These are phyloP conservation scores for Steinernema hermaphroditum DNA, from an alignment of 2,888 invertebrate genomes.

Conservation along the genomic window DNA sequence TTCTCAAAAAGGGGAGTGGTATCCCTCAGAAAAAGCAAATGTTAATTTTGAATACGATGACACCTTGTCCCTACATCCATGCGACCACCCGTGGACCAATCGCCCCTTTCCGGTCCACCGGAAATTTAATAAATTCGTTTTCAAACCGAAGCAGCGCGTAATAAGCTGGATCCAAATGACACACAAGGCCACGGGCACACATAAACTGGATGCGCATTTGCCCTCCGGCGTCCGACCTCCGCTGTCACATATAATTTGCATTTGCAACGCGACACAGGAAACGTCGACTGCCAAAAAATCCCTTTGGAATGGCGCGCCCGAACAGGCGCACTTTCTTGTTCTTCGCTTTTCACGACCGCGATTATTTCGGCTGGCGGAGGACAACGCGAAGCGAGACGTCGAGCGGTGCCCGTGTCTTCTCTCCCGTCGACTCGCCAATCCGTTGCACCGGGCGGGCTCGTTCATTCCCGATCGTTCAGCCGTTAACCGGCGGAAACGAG, in stretches of 20 bases:
- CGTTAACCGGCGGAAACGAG: background rate
- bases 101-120: background rate
- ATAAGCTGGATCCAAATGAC: background rate
- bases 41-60: no score
- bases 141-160: background rate
- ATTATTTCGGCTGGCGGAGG: background rate
- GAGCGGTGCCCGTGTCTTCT: background rate
- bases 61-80: no score
- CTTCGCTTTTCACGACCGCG: constrained; percentile 1
- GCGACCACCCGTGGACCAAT: background rate
- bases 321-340: constrained; percentile 18
- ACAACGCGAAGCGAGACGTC: background rate
- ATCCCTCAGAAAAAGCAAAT: no score
- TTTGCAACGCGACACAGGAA: constrained; percentile 21
- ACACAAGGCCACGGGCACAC: background rate
- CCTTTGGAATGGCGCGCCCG: background rate
- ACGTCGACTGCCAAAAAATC: constrained; percentile 11
- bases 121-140: constrained; percentile 1
- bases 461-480: background rate
- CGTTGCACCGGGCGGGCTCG: background rate
- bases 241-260: constrained; percentile 23
- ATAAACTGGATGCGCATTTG: background rate
- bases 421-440: background rate
- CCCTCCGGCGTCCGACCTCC: background rate
- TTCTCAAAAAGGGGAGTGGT: no score